Base-by-base conservation (phyloP, 2,888 invertebrate species). In the Drosophila niveifrons region DNA sequence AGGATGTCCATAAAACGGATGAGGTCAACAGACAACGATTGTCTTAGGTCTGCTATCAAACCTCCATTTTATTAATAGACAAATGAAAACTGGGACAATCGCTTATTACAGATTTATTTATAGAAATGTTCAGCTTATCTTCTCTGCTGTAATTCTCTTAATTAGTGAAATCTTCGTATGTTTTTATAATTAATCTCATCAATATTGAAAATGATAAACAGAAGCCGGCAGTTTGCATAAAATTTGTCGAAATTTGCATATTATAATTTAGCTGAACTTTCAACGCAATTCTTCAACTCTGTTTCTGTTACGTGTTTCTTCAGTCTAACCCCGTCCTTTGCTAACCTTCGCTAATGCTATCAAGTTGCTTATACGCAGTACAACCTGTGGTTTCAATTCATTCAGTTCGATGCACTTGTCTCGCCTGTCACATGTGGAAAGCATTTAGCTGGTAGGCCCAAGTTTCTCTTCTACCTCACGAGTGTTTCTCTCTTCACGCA, bases 361-460 rank as follows among this genome's bases (percentile, higher is more conserved):
- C 43, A 23, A 28, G 59, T 75, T 63, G 34, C 59, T 34, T 52
- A 56, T 74, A 78, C 52, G 47, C 78, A 63, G 31, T 43, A 39
- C 58, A 34, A 65, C 61, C 79, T 62, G 65, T 78, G 28, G 62
- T 48, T 43, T 10, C 4, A 47, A 36, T 44, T 44, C 62, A 17
- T 41, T 56, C 29, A 13, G 43, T 46, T 61, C 55, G 52, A 68
- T 88, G 82, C 72, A 82, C 82, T 88, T 74, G 85, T 70, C 79
- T 70, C 82, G 82, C 59, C 41, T 72, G 72, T 68, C 72, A 61
- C 72, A 80, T 80, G 80, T 71, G 67, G 57, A 72, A 80, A 64
- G 50, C 77, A 76, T 76, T 80, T 59, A 63, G 13, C 34, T 66
- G 58, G 53, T 57, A 29, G 65, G 50, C 75, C 55, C 65, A 61